Conservation (phyloP, 2,797 vertebrate genomes). For the Psittacula echo region DNA sequence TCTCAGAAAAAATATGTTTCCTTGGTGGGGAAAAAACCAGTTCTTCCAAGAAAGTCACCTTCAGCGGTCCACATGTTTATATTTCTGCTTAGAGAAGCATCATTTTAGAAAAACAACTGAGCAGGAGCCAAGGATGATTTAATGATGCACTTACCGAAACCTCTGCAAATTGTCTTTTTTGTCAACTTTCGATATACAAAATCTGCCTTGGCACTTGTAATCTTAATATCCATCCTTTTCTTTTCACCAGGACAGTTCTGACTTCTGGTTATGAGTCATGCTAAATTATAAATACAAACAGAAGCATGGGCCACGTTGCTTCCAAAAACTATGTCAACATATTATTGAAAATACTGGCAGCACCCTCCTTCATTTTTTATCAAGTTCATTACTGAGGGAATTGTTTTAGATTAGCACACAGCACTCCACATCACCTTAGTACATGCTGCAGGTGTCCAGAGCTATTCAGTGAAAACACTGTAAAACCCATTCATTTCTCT, state of each 20-base stretch:
- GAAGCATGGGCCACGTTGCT: not conserved
- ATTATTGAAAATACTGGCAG: not conserved
- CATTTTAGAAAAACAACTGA: not conserved
- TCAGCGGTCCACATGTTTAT: conserved; percentile 64
- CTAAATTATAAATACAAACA: conserved; percentile 53
- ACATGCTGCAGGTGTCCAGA: not conserved
- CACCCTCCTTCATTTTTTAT: not conserved
- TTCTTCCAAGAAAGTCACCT: conserved; percentile 73
- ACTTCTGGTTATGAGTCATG: conserved; percentile 49
- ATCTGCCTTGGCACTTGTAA: conserved; percentile 51
- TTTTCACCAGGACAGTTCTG: conserved; percentile 41
- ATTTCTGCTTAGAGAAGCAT: conserved; percentile 73
- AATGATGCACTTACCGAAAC: conserved; percentile 48
- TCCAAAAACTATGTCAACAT: not conserved
- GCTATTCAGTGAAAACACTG: not conserved
- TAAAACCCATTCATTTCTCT: not conserved
- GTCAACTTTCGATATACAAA: conserved; percentile 50
- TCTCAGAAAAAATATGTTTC: conserved; percentile 49
- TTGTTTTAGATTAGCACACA: not conserved
- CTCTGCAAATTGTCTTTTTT: conserved; percentile 59
- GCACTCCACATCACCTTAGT: not conserved
- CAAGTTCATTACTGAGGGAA: not conserved
- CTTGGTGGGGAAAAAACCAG: conserved; percentile 34
- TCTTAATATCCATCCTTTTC: conserved; percentile 48
- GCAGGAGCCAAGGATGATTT: conserved; percentile 67